These are phyloP conservation scores for Smittia sp. DNA, from an alignment of 2,888 invertebrate genomes.

Conservation along the genomic window DNA sequence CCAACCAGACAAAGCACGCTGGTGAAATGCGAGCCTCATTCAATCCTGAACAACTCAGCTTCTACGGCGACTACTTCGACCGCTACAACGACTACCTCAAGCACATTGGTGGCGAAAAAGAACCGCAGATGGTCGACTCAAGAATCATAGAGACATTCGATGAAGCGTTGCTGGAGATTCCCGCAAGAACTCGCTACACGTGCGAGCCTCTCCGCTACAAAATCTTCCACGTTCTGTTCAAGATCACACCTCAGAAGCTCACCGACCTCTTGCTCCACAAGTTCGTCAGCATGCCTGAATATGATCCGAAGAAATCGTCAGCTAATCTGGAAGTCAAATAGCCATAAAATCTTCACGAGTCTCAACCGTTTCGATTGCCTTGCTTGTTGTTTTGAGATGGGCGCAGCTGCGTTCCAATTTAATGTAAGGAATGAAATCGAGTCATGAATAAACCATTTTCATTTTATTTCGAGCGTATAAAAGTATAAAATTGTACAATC, in stretches of 20 bases:
- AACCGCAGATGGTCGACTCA: constrained; percentile 57
- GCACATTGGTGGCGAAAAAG: constrained; percentile 53
- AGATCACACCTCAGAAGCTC: constrained; percentile 58
- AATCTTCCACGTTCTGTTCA: constrained; percentile 65
- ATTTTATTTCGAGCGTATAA: too few relatives aligned
- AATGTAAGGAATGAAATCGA: too few relatives aligned
- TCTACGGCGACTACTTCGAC: constrained; percentile 67
- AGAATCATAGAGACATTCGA: constrained; percentile 62
- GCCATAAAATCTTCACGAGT: too few relatives aligned
- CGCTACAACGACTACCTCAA: constrained; percentile 61
- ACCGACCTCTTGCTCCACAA: constrained; percentile 61
- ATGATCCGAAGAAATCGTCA: constrained; percentile 42
- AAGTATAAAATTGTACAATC: too few relatives aligned
- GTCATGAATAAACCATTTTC: too few relatives aligned
- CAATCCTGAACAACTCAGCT: constrained; percentile 60
- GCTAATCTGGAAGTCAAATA: too few relatives aligned
- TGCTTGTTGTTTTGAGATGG: too few relatives aligned
- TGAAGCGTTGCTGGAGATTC: constrained; percentile 59
- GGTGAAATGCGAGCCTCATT: constrained; percentile 65
- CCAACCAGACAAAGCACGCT: constrained; percentile 61
- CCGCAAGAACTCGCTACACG: constrained; percentile 64
- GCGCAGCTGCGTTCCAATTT: too few relatives aligned
- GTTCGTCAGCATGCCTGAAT: constrained; percentile 65
- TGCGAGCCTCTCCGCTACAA: constrained; percentile 66
- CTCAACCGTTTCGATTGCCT: too few relatives aligned